Percentiles rank a stretch among this genome's conserved stretches.
Evolutionary conservation across 2,888 invertebrate species (phyloP).

Genomic region (Ormyrus nitidulus): DNA sequence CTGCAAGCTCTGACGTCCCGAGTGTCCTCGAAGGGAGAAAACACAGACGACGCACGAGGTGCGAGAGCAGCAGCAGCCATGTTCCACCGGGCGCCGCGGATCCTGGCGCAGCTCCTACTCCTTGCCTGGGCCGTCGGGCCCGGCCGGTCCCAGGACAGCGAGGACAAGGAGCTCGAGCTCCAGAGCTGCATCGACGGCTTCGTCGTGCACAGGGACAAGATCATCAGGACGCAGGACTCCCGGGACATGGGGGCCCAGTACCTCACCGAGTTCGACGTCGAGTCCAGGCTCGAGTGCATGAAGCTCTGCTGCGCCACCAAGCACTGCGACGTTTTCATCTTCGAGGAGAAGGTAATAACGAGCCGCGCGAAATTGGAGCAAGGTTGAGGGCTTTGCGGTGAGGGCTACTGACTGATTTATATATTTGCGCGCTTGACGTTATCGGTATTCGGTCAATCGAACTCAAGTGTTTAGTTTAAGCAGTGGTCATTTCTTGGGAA

Average conservation of each 20-base stretch:
- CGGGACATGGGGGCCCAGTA: constrained; percentile 92
- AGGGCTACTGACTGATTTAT: too few relatives aligned
- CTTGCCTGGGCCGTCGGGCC: background rate
- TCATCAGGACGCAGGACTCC: constrained; percentile 93
- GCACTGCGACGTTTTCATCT: constrained; percentile 92
- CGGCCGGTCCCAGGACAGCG: background rate
- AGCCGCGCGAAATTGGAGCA: too few relatives aligned
- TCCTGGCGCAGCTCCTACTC: background rate
- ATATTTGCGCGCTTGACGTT: too few relatives aligned
- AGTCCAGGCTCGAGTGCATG: constrained; percentile 88
- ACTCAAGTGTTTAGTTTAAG: too few relatives aligned
- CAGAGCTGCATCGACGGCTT: constrained; percentile 86
- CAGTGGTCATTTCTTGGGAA: too few relatives aligned
- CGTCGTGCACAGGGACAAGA: constrained; percentile 91
- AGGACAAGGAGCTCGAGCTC: constrained; percentile 65
- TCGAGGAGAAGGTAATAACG: constrained; percentile 87
- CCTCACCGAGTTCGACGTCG: constrained; percentile 89
- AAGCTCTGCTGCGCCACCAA: constrained; percentile 91
- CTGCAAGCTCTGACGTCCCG: background rate
- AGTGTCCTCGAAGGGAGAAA: background rate
- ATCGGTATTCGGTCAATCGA: too few relatives aligned
- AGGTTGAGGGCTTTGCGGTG: too few relatives aligned
- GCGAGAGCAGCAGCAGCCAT: background rate
- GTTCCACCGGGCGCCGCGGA: background rate
- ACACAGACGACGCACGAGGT: background rate